Base-by-base conservation (phyloP, 2,888 invertebrate genomes). In the Orthosia gothica region DNA sequence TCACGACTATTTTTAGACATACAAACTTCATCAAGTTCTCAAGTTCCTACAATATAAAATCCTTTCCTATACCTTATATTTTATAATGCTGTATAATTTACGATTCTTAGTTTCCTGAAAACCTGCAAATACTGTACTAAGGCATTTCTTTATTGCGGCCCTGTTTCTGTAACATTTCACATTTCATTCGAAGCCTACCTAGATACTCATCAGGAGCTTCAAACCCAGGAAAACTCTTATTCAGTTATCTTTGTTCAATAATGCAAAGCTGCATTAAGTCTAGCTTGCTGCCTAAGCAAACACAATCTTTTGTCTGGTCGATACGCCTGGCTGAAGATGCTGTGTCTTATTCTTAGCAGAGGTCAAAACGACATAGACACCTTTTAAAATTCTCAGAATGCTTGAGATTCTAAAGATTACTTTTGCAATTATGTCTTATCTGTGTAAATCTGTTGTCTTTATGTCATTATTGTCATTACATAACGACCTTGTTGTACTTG, bases 391-490 rank as follows among this genome's bases (percentile, higher is more conserved):
- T 45, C 40, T 9, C n/a, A 61, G 40, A 61, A 45, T 40, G 26
- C n/a, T 26, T 54, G 68, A 61, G 69, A 76, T 76, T 54, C 49
- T 55, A 5, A 61, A 69, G 76, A 76, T 76, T 20, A 54, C 5
- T 54, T 69, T 13, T 9, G 76, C 49, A 49, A 69, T 69, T 75
- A 76, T 12, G 11, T 50, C 2, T 76, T 76, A 54, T 61, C 76
- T 54, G 0, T 26, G 15, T 54, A 40, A 11, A 77, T 70, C 70
- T 40, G 2, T 23, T 32, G 32, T 70, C 5, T 52, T 70, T 5
- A 47, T 62, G 62, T 47, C 16, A 52, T 57, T 69, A 13, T 57
- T 0, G 3, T 57, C 11, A 20, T 61, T 18, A 40, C 1, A 9
- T 40, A 18, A 49, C 15, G 4, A 3, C 18, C 0, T 59, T 16